phyloP scores from a whole-genome alignment of 2,888 invertebrate species.

The Aplocera efformata region DNA sequence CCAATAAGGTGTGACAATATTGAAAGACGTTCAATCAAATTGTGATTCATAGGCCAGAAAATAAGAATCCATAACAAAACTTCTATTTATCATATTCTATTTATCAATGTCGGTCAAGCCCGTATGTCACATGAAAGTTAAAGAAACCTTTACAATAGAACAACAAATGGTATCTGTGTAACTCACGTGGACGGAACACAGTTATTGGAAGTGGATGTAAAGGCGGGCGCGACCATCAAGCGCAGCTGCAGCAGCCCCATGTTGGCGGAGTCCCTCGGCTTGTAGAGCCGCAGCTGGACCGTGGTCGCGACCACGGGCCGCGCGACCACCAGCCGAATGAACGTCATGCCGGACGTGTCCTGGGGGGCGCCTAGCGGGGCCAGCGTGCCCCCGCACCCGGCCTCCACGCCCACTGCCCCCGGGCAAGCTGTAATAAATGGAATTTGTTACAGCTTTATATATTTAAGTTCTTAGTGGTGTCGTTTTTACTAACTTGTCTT shows the following conservation, averaged over 20 bases:
- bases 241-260: constrained; percentile 94
- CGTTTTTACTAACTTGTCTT: no score
- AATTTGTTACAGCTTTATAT: neutral
- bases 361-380: constrained; percentile 93
- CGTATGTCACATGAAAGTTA: no score
- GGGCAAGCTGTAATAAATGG: constrained; percentile 84
- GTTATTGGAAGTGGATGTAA: constrained; percentile 74
- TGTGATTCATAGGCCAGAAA: no score
- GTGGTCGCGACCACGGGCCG: constrained; percentile 92
- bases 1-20: no score
- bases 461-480: no score
- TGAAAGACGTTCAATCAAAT: no score
- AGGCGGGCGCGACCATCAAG: constrained; percentile 91
- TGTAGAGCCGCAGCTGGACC: constrained; percentile 86
- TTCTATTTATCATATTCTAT: no score
- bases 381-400: constrained; percentile 89
- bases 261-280: constrained; percentile 93
- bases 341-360: constrained; percentile 92
- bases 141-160: no score
- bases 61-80: no score
- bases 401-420: constrained; percentile 92
- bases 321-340: constrained; percentile 90
- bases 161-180: no score
- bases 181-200: constrained; percentile 44
- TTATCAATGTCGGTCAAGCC: no score